Evolutionary conservation across 2,797 vertebrate genomes (phyloP).

Genomic region (Zalophus californianus): DNA sequence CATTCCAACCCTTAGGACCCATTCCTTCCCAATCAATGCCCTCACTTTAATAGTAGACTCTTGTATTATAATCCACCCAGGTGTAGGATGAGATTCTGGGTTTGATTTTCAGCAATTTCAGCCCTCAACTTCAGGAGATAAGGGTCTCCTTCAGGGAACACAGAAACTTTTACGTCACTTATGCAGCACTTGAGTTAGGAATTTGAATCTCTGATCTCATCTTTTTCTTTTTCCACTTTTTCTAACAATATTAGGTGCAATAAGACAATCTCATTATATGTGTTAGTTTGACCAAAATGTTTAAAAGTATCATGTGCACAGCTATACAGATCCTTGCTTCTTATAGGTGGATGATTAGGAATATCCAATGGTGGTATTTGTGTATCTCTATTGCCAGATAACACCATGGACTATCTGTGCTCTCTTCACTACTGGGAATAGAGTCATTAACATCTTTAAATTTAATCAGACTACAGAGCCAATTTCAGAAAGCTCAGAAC

Average conservation of each 20-base stretch:
- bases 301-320: not conserved
- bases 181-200: not conserved
- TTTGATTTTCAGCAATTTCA: slow-evolving; percentile 9
- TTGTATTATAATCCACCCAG: not conserved
- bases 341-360: not conserved
- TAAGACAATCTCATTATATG: not conserved
- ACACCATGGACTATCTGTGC: not conserved
- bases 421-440: not conserved
- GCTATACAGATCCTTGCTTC: not conserved
- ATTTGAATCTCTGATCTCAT: not conserved
- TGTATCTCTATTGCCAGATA: not conserved
- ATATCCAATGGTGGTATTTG: not conserved
- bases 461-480: not conserved
- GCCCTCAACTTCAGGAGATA: not conserved
- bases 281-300: not conserved
- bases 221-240: not conserved
- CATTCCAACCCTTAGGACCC: not conserved
- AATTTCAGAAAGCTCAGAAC: not conserved
- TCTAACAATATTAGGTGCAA: not conserved
- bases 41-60: not conserved
- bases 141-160: not conserved
- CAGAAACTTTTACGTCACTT: not conserved
- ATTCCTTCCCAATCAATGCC: not conserved
- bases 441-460: not conserved
- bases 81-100: not conserved